A percentile compares a stretch with the other conserved stretches of the same genome.
Conservation (phyloP, 2,113 vertebrate genomes). For the Cavia aperea region DNA sequence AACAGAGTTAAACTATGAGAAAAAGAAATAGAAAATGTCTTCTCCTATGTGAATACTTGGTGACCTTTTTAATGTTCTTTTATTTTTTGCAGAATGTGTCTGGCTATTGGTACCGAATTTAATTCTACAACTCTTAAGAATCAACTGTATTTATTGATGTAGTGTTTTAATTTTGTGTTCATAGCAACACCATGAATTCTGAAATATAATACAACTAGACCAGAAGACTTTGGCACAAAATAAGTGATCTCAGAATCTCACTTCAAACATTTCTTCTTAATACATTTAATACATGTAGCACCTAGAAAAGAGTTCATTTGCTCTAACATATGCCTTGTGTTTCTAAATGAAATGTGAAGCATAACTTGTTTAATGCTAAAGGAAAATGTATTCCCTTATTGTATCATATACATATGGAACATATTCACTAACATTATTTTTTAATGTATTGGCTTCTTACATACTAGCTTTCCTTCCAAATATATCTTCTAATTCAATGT, state of each 20-base stretch:
- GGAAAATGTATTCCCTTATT: neutral
- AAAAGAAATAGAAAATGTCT: neutral
- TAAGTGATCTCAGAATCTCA: conserved; percentile 37
- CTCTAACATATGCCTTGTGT: neutral
- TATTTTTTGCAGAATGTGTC: neutral
- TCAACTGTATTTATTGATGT: neutral
- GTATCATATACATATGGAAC: neutral
- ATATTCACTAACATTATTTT: neutral
- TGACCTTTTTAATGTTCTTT: neutral
- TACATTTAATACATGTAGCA: conserved; percentile 44
- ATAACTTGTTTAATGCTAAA: neutral
- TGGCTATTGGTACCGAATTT: conserved; percentile 1
- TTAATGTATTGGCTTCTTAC: neutral
- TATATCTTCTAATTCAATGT: neutral
- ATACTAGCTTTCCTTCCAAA: neutral
- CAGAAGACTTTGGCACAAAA: conserved; percentile 6
- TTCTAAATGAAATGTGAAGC: conserved; percentile 15
- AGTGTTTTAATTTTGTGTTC: conserved; percentile 42
- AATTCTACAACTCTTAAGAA: neutral
- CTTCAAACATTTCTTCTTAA: conserved; percentile 56
- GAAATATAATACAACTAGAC: conserved; percentile 38
- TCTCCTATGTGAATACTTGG: neutral
- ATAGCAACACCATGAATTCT: conserved; percentile 28
- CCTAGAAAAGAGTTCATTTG: conserved; percentile 11
- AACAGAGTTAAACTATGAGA: neutral